Conservation (phyloP, 2,113 vertebrate species). For the Nanorana parkeri region DNA sequence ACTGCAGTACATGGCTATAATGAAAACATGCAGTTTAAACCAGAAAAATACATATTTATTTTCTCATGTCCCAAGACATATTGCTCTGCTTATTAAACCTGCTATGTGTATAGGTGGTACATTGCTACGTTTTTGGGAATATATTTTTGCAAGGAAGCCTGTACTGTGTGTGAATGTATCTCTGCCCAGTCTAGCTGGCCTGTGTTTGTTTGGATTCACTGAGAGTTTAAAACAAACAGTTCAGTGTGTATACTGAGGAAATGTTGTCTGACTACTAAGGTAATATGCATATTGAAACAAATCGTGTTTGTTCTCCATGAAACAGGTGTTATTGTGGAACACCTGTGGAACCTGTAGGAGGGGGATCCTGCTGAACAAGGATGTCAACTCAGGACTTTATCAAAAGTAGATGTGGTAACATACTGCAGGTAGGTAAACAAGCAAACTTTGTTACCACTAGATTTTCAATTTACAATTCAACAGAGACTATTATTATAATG, state of each 20-base stretch:
- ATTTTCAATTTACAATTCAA: conserved; percentile 71
- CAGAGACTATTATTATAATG: conserved; percentile 72
- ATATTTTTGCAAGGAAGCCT: not conserved
- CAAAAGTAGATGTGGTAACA: conserved; percentile 67
- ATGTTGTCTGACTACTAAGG: conserved; percentile 63
- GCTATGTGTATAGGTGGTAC: not conserved
- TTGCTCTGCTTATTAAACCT: too few species aligned
- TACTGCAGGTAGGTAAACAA: conserved; percentile 62
- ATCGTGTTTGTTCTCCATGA: conserved; percentile 69
- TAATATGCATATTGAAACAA: conserved; percentile 64
- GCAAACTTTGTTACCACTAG: conserved; percentile 66
- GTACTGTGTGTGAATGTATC: not conserved
- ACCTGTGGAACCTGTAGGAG: conserved; percentile 68
- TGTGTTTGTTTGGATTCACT: conserved; percentile 62
- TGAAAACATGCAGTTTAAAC: too few species aligned
- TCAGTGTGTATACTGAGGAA: conserved; percentile 59
- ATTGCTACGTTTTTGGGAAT: too few species aligned
- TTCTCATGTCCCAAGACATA: too few species aligned
- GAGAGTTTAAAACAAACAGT: conserved; percentile 65
- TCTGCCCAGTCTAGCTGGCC: conserved; percentile 15
- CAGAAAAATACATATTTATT: too few species aligned
- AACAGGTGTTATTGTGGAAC: conserved; percentile 73
- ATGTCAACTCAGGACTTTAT: conserved; percentile 65
- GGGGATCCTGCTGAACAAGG: conserved; percentile 79
- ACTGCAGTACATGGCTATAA: too few species aligned